A percentile compares a stretch with the other conserved stretches of the same genome.
Conservation (phyloP, 2,888 invertebrate species). For the Cephalotes varians region DNA sequence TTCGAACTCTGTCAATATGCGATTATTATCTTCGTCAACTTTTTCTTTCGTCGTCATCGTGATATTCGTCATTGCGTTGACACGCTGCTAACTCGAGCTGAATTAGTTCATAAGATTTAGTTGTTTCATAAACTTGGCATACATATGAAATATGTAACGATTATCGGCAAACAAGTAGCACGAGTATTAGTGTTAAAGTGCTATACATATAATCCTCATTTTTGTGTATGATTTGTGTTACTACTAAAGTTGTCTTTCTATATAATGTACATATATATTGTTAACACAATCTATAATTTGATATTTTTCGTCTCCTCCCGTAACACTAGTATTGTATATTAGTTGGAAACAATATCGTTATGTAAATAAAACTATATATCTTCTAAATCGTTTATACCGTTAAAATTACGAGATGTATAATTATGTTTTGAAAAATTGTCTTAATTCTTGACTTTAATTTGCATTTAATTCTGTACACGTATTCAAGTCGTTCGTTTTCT, state of each 20-base stretch:
- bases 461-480: not conserved
- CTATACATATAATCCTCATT: slow-evolving; percentile 13
- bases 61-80: slow-evolving; percentile 43
- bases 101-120: slow-evolving; percentile 67
- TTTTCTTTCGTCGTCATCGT: slow-evolving; percentile 50
- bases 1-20: slow-evolving; percentile 15
- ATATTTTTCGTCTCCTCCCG: not conserved
- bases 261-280: slow-evolving; percentile 4
- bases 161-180: not conserved
- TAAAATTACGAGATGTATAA: not conserved
- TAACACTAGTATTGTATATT: slow-evolving; percentile 23
- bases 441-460: not conserved
- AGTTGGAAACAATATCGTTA: slow-evolving; percentile 10
- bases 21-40: slow-evolving; percentile 60
- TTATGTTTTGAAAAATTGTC: not conserved
- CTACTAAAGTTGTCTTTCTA: slow-evolving; percentile 5
- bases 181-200: slow-evolving; percentile 2
- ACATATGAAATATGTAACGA: not conserved
- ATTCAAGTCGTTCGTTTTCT: not conserved
- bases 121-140: slow-evolving; percentile 30
- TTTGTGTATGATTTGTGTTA: slow-evolving; percentile 19
- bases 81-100: not conserved
- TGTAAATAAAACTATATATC: slow-evolving; percentile 33
- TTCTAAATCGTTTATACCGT: not conserved
- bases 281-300: slow-evolving; percentile 15